Percentiles rank a stretch among this genome's conserved stretches.
Conservation (phyloP, 2,797 vertebrate genomes). For the Hydrolagus colliei region DNA sequence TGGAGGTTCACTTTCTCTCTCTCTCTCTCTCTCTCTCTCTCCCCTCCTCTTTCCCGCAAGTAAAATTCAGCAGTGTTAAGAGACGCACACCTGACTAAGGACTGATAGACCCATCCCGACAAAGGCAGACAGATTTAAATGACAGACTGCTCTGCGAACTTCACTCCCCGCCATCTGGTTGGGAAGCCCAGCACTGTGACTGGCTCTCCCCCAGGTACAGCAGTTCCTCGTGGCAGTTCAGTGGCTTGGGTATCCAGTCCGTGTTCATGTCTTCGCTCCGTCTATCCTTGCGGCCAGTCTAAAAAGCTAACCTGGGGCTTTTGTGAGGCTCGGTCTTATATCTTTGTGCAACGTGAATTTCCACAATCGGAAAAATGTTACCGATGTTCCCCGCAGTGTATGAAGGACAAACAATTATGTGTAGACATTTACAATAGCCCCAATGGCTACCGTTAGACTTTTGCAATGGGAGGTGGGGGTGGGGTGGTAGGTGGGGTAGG, state of each 20-base stretch:
- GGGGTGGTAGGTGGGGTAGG: too few species aligned
- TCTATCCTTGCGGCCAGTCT: neutral
- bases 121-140: neutral
- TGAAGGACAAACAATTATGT: neutral
- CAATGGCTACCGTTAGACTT: neutral
- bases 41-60: neutral
- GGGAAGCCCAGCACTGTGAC: neutral
- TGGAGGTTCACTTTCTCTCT: too few species aligned
- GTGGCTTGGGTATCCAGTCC: neutral
- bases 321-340: neutral
- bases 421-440: neutral
- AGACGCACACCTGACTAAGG: neutral
- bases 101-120: neutral
- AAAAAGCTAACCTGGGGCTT: neutral
- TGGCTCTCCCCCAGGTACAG: neutral
- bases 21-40: neutral
- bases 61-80: neutral
- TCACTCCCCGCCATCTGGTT: neutral
- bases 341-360: neutral
- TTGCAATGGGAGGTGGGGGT: neutral
- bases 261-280: neutral
- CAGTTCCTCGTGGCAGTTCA: neutral
- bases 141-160: neutral
- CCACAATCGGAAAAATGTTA: neutral
- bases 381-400: neutral